These are phyloP conservation scores for Typhlichthys subterraneus DNA, from an alignment of 2,797 vertebrate species.

Conservation along the genomic window DNA sequence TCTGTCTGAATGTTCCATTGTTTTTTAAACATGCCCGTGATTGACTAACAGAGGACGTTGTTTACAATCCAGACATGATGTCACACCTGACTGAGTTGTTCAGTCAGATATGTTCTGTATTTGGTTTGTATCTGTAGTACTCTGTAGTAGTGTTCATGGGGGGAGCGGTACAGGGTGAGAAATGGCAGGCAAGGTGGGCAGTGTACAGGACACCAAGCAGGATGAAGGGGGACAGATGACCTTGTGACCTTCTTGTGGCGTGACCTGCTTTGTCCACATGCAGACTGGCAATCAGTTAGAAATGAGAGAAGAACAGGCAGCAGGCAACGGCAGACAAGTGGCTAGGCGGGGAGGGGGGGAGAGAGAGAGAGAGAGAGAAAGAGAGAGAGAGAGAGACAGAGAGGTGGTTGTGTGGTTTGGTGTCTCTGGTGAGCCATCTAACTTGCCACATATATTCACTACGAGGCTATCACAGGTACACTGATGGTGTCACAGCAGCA, in stretches of 20 bases:
- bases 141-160: slow-evolving; percentile 25
- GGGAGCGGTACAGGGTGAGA: slow-evolving; percentile 46
- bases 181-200: slow-evolving; percentile 3
- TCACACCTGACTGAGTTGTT: too few species aligned
- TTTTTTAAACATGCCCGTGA: too few species aligned
- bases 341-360: slow-evolving; percentile 6
- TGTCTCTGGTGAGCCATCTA: slow-evolving; percentile 16
- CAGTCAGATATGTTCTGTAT: too few species aligned
- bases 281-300: slow-evolving; percentile 73
- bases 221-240: slow-evolving; percentile 62
- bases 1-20: too few species aligned
- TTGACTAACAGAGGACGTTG: too few species aligned
- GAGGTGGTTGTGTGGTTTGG: slow-evolving; percentile 20
- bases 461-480: not conserved
- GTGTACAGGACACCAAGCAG: not conserved
- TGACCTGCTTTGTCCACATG: slow-evolving; percentile 49
- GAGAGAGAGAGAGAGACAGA: not conserved
- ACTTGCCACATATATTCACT: not conserved
- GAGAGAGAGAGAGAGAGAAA: not conserved
- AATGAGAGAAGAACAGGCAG: slow-evolving; percentile 61
- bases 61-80: slow-evolving; percentile 16
- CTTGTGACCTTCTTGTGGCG: slow-evolving; percentile 60
- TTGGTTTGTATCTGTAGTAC: too few species aligned
- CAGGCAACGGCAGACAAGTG: slow-evolving; percentile 35
- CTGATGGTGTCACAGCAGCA: not conserved